phyloP scores from a whole-genome alignment of 2,797 vertebrate species.

The Thaleichthys pacificus region DNA sequence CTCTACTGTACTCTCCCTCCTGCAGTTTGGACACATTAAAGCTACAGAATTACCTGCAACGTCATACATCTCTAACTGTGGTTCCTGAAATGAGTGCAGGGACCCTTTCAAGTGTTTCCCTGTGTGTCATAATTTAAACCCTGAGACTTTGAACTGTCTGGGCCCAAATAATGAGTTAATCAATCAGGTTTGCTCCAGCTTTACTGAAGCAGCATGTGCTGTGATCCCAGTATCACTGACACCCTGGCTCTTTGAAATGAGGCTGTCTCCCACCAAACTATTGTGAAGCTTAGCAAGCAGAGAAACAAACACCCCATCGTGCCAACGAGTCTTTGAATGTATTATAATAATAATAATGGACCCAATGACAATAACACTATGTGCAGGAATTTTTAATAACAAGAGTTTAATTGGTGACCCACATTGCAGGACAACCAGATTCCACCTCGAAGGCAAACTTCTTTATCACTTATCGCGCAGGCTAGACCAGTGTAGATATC shows the following conservation, averaged over 20 bases:
- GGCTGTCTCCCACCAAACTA: background rate
- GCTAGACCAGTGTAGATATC: constrained; percentile 6
- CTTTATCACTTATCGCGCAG: background rate
- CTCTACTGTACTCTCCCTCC: too few species aligned
- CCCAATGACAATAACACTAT: too few species aligned
- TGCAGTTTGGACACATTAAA: too few species aligned
- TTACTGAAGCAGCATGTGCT: background rate
- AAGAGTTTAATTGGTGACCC: too few species aligned
- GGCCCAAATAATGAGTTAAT: constrained; percentile 7
- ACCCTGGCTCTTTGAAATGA: background rate
- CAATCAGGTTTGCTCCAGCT: constrained; percentile 3
- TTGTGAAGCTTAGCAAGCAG: background rate
- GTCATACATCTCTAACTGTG: background rate
- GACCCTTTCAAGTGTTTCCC: constrained; percentile 2
- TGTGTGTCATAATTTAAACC: constrained; percentile 3
- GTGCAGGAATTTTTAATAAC: too few species aligned
- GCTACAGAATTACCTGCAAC: background rate
- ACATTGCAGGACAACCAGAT: too few species aligned
- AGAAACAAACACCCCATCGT: background rate
- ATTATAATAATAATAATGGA: too few species aligned
- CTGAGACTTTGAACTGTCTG: background rate
- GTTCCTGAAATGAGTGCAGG: background rate
- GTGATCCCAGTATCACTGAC: background rate
- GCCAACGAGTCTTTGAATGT: too few species aligned
- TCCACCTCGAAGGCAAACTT: too few species aligned